A percentile compares a stretch with the other conserved stretches of the same genome.
These are phyloP conservation scores for Lophius piscatorius DNA, from an alignment of 2,113 vertebrate species.

Conservation along the genomic window DNA sequence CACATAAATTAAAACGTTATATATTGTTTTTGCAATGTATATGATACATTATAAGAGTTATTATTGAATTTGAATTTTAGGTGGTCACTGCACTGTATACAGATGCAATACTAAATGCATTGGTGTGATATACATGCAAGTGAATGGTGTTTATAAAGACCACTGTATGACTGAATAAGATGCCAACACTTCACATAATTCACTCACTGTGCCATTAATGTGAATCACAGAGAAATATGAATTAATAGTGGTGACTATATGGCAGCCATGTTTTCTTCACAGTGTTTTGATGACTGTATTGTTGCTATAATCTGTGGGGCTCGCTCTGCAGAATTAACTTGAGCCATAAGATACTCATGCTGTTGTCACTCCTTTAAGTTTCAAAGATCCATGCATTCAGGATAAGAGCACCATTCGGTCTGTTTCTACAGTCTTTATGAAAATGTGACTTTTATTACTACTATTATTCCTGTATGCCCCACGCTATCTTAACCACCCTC, in stretches of 20 bases:
- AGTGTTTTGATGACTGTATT: conserved; percentile 44
- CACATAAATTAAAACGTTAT: conserved; percentile 50
- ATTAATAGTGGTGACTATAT: conserved; percentile 14
- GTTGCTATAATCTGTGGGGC: conserved; percentile 26
- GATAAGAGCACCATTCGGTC: conserved; percentile 40
- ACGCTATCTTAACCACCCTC: conserved; percentile 49
- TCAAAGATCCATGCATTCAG: conserved; percentile 28
- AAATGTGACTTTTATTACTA: conserved; percentile 55
- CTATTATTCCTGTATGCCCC: conserved; percentile 50
- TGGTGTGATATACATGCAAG: conserved; percentile 65
- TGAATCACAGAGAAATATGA: conserved; percentile 50
- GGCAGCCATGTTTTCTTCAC: conserved; percentile 25
- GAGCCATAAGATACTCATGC: conserved; percentile 43
- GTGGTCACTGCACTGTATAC: conserved; percentile 65
- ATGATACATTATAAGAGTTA: conserved; percentile 63
- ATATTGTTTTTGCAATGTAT: conserved; percentile 73
- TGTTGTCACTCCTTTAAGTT: conserved; percentile 34
- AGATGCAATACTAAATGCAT: conserved; percentile 60
- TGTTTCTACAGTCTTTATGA: conserved; percentile 52
- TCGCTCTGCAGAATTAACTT: conserved; percentile 23
- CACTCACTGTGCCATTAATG: conserved; percentile 68
- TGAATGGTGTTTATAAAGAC: conserved; percentile 52
- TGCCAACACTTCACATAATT: conserved; percentile 47
- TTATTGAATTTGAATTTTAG: conserved; percentile 53
- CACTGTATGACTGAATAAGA: conserved; percentile 51